These are phyloP conservation scores for Acropternis orthonyx DNA, from an alignment of 2,797 vertebrate species.

Conservation along the genomic window DNA sequence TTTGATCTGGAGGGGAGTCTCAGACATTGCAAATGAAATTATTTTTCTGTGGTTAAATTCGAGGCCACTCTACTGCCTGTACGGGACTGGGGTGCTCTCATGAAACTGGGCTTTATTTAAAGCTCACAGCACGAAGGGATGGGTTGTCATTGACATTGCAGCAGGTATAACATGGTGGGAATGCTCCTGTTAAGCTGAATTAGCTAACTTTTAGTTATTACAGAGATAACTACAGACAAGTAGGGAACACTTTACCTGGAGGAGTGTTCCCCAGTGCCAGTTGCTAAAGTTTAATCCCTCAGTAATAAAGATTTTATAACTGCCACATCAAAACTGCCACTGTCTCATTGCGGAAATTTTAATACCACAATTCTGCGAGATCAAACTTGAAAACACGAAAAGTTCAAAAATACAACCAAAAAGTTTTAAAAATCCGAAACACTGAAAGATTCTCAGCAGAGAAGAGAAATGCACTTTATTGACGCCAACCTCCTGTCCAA, in stretches of 20 bases:
- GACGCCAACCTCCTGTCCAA: constrained; percentile 31
- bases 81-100: background rate
- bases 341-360: background rate
- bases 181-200: background rate
- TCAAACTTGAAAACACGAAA: background rate
- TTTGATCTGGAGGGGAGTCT: background rate
- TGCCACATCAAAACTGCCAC: background rate
- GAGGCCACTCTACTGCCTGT: background rate
- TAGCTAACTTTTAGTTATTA: background rate
- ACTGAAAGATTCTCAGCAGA: background rate
- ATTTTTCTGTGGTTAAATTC: background rate
- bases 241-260: background rate
- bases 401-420: background rate
- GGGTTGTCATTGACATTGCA: background rate
- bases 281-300: background rate
- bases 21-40: background rate
- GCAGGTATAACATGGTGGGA: background rate
- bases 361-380: background rate
- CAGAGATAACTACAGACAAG: background rate
- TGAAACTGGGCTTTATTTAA: background rate
- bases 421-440: background rate
- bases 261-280: background rate
- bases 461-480: constrained; percentile 36
- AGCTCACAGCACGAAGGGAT: background rate
- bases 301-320: background rate